Evolutionary conservation across 2,113 vertebrate species (phyloP).

Genomic region (Pelobates fuscus): DNA sequence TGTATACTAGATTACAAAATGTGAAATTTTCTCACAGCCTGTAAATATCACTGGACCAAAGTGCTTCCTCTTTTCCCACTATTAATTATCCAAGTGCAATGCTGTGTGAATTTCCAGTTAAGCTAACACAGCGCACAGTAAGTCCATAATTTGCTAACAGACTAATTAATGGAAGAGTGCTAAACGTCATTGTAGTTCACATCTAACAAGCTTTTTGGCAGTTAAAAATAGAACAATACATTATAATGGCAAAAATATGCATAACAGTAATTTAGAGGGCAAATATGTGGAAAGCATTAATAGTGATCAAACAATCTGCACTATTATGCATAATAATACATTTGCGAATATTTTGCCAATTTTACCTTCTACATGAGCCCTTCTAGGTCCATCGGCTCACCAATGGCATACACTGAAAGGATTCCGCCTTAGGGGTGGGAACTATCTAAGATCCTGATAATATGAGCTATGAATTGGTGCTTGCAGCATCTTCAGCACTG

Average conservation of each 20-base stretch:
- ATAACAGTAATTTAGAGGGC: constrained; percentile 30
- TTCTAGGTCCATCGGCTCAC: constrained; percentile 94
- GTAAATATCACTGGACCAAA: too few species aligned
- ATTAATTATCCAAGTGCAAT: too few species aligned
- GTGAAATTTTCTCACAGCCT: too few species aligned
- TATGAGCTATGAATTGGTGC: constrained; percentile 94
- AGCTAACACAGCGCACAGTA: too few species aligned
- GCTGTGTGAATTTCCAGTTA: too few species aligned
- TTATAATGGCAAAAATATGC: constrained; percentile 10
- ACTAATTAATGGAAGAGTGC: too few species aligned
- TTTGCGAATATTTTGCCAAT: constrained; percentile 77
- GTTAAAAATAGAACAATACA: background rate
- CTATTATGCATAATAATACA: constrained; percentile 63
- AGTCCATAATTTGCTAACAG: too few species aligned
- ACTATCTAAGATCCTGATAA: constrained; percentile 98
- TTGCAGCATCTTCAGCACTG: constrained; percentile 99
- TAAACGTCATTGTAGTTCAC: too few species aligned
- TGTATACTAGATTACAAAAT: too few species aligned
- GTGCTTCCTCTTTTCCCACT: too few species aligned
- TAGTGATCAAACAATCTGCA: constrained; percentile 70
- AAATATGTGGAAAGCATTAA: constrained; percentile 65
- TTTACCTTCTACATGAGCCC: constrained; percentile 99
- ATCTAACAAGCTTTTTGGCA: background rate
- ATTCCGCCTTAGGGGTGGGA: constrained; percentile 95
- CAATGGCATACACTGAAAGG: constrained; percentile 96